Evolutionary conservation across 2,113 vertebrate species (phyloP), one percentile per base, ranked within the genome.

Genomic region (Carassius auratus): DNA sequence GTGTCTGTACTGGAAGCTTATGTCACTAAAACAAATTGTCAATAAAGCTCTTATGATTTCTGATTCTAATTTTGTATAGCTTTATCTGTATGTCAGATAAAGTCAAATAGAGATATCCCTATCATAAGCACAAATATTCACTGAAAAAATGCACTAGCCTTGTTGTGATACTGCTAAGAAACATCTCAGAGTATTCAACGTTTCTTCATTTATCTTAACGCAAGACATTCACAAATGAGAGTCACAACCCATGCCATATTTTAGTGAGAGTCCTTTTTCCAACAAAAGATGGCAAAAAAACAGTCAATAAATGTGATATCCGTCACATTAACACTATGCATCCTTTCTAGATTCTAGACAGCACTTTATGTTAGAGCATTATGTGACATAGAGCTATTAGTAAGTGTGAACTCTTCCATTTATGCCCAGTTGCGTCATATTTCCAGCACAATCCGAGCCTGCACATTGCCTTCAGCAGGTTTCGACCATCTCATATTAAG

Each of bases 381-480:
- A 12, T 21, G 50, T 19, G 8, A 36, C 15, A 17, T 9, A 57
- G 8, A 19, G 50, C 50, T 57, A 21, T 76, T 30, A 71, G 80
- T 59, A 50, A 52, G 45, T 17, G 61, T n/a, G 30, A 21, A 17
- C 42, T 23, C 21, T 55, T 19, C 17, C n/a, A 33, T 17, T 55
- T 62, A 48, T 77, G 15, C 45, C 17, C 50, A 62, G 26, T 33
- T 50, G 64, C 42, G 14, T 73, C 33, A 78, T 42, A 13, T 78
- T 52, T 45, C 36, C 61, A 5, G 33, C 73, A 50, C 50, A 88
- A 86, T 73, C 38, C 7, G 48, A 77, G 64, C 62, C 23, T 57
- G 75, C 55, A 77, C 81, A 6, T 80, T 45, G 74, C 61, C 76
- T 83, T 73, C 50, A 69, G 66, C 82, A 74, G 57, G 66, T 77